Evolutionary conservation across 1,140 invertebrate species (phyloP).

Genomic region (Drosophila nebulosa): DNA sequence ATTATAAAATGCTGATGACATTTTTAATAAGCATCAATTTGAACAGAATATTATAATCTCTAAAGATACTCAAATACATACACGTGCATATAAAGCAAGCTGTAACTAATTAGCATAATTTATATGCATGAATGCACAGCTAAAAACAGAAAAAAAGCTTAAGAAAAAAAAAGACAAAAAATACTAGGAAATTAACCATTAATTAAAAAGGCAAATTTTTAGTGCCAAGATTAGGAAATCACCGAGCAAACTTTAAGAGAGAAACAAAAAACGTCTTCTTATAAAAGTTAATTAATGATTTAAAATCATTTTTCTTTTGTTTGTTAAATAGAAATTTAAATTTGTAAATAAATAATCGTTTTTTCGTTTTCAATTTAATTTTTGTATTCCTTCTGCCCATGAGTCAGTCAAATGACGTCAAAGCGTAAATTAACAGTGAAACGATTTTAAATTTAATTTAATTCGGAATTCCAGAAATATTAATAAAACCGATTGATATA

Average conservation of each 20-base stretch:
- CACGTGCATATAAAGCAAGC: constrained; percentile 12
- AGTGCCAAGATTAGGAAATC: constrained; percentile 14
- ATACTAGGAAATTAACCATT: constrained; percentile 49
- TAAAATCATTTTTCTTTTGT: not conserved
- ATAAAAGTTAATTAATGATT: not conserved
- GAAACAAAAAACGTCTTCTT: not conserved
- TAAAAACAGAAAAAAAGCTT: constrained; percentile 67
- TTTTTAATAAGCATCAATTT: constrained; percentile 73
- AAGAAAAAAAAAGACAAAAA: not conserved
- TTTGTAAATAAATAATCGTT: not conserved
- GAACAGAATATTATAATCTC: constrained; percentile 37
- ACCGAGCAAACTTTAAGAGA: constrained; percentile 18
- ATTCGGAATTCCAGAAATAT: not conserved
- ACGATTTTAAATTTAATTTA: not conserved
- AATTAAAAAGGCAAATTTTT: constrained; percentile 69
- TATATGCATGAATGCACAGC: constrained; percentile 56
- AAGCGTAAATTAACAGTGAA: not conserved
- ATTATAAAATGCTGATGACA: constrained; percentile 37
- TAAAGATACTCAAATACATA: constrained; percentile 19
- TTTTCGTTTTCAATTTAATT: not conserved
- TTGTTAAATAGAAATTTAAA: constrained; percentile 18
- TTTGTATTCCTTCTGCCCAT: no score
- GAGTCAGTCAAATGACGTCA: not conserved
- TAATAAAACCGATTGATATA: not conserved
- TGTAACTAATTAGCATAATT: constrained; percentile 78